These are phyloP conservation scores for Geotria australis DNA, from an alignment of 2,797 vertebrate species.

Conservation along the genomic window DNA sequence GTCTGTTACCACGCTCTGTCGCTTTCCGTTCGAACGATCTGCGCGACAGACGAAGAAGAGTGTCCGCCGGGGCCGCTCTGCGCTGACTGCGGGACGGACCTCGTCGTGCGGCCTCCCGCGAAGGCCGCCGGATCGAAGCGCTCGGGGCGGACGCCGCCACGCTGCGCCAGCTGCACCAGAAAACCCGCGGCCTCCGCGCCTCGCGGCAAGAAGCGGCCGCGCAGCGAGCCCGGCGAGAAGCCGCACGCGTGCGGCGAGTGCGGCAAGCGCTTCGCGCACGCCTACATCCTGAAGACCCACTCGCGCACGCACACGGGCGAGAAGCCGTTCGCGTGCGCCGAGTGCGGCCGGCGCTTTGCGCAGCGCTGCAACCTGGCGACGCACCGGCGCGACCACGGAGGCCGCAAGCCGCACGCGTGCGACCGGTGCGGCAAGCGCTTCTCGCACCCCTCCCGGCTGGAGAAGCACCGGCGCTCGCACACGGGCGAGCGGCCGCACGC, in stretches of 20 bases:
- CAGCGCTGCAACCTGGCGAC: neutral
- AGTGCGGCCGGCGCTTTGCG: neutral
- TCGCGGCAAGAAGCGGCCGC: neutral
- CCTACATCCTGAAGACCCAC: neutral
- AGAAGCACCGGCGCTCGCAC: neutral
- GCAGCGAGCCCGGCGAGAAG: neutral
- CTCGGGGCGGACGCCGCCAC: too few relatives aligned
- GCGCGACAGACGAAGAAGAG: too few relatives aligned
- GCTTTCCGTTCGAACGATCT: too few relatives aligned
- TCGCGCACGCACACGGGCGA: neutral
- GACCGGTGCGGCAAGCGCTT: neutral
- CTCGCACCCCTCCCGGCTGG: neutral
- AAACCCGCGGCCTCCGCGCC: neutral
- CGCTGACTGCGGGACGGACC: too few relatives aligned
- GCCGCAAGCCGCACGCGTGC: neutral
- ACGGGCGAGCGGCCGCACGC: neutral
- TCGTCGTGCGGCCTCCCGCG: too few relatives aligned
- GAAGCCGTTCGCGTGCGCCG: neutral
- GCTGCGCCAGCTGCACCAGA: too few relatives aligned
- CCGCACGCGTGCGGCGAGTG: neutral
- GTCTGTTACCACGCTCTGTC: too few relatives aligned
- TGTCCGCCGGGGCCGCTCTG: too few relatives aligned
- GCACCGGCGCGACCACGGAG: too few relatives aligned
- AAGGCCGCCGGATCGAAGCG: too few relatives aligned
- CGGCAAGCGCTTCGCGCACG: neutral